Base-by-base conservation (phyloP, 37 sponge, comb jelly and placozoan species). In the Aplysina aerophoba region DNA sequence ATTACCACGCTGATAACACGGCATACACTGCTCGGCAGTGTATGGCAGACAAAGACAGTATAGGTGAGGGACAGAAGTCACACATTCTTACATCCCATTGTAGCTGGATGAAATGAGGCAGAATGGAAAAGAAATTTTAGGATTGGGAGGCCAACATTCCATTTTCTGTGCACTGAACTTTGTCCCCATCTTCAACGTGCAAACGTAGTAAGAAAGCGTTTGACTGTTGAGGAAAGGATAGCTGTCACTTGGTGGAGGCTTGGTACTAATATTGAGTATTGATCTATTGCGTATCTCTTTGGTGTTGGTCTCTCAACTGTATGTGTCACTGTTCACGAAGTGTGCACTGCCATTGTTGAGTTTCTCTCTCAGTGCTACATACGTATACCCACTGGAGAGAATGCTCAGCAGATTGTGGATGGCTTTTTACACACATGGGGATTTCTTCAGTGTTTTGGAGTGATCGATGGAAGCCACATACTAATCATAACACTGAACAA, bases 401-500 rank as follows among this genome's bases (percentile, higher is more conserved):
- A 56, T 14, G 38, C 66, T 34, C 36, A 40, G 38, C 24, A 57
- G 14, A 36, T 69, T 19, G 44, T 89, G 31, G 60, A 27, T 37
- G 60, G 73, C 0, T 80, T 89, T 44, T 39, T 78, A 67, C 21
- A 53, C 15, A 73, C 38, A 34, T 77, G 75, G 69, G 87, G 40
- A 0, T 38, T 84, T 60, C 85, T 69, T 35, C 84, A 84, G 78
- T 88, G 85, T 61, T 33, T 40, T 73, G 85, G 89, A 34, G 62
- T 85, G 20, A 84, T 84, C 59, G 89, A 84, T 73, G 89, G 84
- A 22, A 80, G 85, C 33, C 79, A 84, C 25, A 84, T 77, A 35
- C 84, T 79, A 12, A 74, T 88, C 37, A 19, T 81, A 35, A 30
- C 73, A 67, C 90, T 85, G 15, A 57, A 15, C 21, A 41, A 66